Evolutionary conservation across 2,888 invertebrate species (phyloP).

Genomic region (Andrena bucephala): DNA sequence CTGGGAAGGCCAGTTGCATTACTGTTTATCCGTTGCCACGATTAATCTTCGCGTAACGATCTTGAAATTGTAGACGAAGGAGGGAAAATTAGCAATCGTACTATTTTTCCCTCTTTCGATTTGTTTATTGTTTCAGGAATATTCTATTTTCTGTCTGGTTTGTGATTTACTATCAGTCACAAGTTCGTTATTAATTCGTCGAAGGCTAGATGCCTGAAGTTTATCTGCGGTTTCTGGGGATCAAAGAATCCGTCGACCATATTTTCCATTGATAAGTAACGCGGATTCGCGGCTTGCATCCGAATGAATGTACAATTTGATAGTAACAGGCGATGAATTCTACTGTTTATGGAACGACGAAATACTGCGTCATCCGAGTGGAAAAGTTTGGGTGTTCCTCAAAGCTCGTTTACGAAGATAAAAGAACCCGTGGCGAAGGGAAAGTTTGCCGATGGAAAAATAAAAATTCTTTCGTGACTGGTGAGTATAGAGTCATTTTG

Average conservation of each 20-base stretch:
- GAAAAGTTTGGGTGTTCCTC: slow-evolving; percentile 37
- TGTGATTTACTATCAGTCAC: too few relatives aligned
- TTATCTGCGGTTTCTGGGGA: too few relatives aligned
- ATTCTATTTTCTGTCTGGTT: too few relatives aligned
- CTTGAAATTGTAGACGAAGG: background rate
- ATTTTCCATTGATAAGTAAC: slow-evolving; percentile 3
- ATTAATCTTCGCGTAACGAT: background rate
- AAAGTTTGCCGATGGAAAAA: background rate
- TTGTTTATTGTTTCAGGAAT: too few relatives aligned
- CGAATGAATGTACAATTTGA: slow-evolving; percentile 8
- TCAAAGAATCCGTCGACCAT: too few relatives aligned
- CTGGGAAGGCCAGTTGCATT: background rate
- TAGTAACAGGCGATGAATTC: slow-evolving; percentile 4
- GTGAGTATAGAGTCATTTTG: background rate
- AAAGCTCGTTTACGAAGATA: slow-evolving; percentile 14
- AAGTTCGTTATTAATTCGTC: too few relatives aligned
- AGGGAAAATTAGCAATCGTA: too few relatives aligned
- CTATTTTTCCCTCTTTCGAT: too few relatives aligned
- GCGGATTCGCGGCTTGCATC: background rate
- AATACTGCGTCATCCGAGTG: slow-evolving; percentile 19
- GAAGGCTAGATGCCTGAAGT: too few relatives aligned
- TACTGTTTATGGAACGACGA: slow-evolving; percentile 4
- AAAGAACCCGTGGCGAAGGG: background rate
- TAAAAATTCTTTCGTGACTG: slow-evolving; percentile 2
- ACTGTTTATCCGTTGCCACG: background rate